Conservation (phyloP, 2,888 invertebrate species). For the Globia sparganii region DNA sequence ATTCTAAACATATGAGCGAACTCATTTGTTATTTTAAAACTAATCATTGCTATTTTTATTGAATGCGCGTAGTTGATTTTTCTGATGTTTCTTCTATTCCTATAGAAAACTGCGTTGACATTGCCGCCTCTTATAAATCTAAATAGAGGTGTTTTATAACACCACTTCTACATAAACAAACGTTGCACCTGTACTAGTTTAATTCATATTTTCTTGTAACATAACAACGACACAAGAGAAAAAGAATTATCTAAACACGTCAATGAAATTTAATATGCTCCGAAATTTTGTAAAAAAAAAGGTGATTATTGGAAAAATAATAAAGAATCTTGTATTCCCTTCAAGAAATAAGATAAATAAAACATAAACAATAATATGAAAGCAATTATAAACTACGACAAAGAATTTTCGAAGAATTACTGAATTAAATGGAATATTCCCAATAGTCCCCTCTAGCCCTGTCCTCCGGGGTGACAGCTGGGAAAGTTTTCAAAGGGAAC, state of each 20-base stretch:
- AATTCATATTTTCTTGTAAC: background rate
- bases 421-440: background rate
- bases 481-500: no score
- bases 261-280: background rate
- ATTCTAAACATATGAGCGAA: conserved; percentile 19
- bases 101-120: conserved; percentile 8
- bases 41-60: conserved; percentile 37
- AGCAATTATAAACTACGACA: background rate
- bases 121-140: background rate
- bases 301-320: background rate
- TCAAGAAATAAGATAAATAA: background rate
- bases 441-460: no score
- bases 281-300: background rate
- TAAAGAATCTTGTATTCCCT: background rate
- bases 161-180: background rate
- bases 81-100: background rate
- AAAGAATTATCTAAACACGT: background rate
- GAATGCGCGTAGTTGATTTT: conserved; percentile 45
- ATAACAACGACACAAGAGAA: background rate
- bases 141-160: background rate
- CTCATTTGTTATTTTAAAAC: conserved; percentile 38
- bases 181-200: background rate
- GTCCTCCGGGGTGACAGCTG: no score
- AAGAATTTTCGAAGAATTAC: background rate
- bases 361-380: background rate